phyloP scores from a whole-genome alignment of 2,797 vertebrate genomes.

The Eulemur coronatus region DNA sequence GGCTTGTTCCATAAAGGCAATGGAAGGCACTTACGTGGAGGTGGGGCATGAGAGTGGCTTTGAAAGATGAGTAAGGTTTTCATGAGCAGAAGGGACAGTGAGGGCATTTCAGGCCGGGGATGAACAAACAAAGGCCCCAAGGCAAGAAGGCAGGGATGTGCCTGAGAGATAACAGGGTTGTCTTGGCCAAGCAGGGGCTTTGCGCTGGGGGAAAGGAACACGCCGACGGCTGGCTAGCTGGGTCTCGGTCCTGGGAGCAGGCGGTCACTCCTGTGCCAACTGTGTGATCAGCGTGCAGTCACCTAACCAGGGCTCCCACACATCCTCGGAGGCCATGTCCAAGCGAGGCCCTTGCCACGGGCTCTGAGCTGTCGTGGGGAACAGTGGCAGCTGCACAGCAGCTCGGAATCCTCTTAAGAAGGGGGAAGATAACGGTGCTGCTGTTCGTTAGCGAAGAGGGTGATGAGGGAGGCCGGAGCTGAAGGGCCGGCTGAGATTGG shows the following conservation, averaged over 20 bases:
- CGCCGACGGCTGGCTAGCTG: neutral
- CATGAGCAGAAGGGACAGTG: neutral
- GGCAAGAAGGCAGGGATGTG: no score
- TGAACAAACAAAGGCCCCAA: neutral
- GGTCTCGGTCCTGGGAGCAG: neutral
- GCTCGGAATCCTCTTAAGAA: neutral
- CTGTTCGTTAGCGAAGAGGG: neutral
- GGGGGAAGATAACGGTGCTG: rapidly evolving
- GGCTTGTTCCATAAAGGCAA: neutral
- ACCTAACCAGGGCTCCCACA: neutral
- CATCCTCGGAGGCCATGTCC: neutral
- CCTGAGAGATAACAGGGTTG: neutral
- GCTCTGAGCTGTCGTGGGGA: neutral
- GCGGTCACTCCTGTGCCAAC: no score
- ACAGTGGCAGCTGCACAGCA: neutral
- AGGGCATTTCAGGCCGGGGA: neutral
- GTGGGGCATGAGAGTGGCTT: neutral
- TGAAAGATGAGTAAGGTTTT: neutral
- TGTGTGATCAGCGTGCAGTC: rapidly evolving
- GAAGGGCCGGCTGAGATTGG: neutral
- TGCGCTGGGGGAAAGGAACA: neutral
- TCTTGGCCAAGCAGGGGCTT: neutral
- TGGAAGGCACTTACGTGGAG: neutral
- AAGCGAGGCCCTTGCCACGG: neutral
- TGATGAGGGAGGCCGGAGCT: neutral